phyloP scores from a whole-genome alignment of 2,797 vertebrate species.

The Notamacropus eugenii region DNA sequence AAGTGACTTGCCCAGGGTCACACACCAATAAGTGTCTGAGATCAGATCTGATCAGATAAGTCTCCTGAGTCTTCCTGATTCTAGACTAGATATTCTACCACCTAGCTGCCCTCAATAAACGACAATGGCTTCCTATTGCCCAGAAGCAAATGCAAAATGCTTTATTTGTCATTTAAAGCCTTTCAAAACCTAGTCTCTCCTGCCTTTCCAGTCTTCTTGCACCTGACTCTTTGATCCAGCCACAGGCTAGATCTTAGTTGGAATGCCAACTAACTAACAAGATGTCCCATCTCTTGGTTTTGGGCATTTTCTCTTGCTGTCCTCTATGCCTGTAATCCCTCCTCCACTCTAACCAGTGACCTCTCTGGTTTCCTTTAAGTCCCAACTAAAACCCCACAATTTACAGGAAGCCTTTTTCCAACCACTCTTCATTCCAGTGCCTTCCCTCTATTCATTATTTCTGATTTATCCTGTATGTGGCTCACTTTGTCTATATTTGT shows the following conservation, averaged over 20 bases:
- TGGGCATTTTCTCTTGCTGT: neutral
- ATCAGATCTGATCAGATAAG: neutral
- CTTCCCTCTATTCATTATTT: neutral
- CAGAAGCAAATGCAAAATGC: neutral
- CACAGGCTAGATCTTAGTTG: neutral
- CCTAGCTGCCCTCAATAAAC: neutral
- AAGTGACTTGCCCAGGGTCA: neutral
- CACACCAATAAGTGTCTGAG: neutral
- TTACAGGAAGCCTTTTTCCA: neutral
- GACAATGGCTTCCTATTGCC: neutral
- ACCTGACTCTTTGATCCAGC: neutral
- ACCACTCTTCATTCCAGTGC: neutral
- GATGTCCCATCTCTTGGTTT: neutral
- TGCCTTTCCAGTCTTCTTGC: neutral
- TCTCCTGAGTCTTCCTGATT: neutral
- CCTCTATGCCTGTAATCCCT: neutral
- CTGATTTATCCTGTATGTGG: neutral
- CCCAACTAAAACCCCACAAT: neutral
- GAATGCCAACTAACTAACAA: neutral
- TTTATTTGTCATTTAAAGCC: neutral
- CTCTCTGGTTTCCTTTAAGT: neutral
- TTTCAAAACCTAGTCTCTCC: neutral
- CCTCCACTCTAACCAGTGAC: neutral
- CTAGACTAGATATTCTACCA: neutral
- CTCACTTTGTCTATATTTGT: neutral